Evolutionary conservation across 2,888 invertebrate species (phyloP).

Genomic region (Serrognathus titanus): DNA sequence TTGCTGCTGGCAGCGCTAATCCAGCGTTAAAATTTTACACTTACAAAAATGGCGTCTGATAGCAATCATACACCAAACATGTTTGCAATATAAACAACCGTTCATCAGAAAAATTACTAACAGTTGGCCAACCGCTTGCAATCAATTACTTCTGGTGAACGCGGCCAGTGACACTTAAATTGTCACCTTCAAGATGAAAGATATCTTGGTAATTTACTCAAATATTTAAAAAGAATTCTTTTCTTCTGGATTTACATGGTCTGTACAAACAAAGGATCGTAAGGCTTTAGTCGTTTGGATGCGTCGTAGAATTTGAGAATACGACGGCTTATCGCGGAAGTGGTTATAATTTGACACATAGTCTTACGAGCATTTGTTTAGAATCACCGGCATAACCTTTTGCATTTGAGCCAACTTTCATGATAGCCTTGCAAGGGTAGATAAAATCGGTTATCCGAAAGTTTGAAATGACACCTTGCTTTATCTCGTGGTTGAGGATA

Average conservation of each 20-base stretch:
- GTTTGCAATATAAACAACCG: too few relatives aligned
- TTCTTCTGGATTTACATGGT: slow-evolving; percentile 10
- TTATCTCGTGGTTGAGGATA: slow-evolving; percentile 19
- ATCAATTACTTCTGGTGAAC: too few relatives aligned
- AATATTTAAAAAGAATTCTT: not conserved
- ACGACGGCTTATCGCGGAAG: too few relatives aligned
- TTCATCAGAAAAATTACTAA: too few relatives aligned
- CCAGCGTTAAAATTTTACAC: too few relatives aligned
- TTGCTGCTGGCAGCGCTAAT: too few relatives aligned
- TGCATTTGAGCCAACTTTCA: slow-evolving; percentile 16
- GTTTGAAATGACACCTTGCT: slow-evolving; percentile 21
- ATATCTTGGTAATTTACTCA: slow-evolving; percentile 2
- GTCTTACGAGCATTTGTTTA: too few relatives aligned
- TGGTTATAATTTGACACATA: too few relatives aligned
- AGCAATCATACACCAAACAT: too few relatives aligned
- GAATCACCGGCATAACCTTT: slow-evolving; percentile 8
- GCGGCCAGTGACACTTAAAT: slow-evolving; percentile 4
- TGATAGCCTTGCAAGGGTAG: slow-evolving; percentile 21
- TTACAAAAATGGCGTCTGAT: too few relatives aligned
- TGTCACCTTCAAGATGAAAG: slow-evolving; percentile 12
- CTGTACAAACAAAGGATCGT: not conserved
- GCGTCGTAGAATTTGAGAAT: too few relatives aligned
- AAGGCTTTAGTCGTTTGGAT: not conserved
- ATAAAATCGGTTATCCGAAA: slow-evolving; percentile 17
- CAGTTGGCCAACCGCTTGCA: too few relatives aligned